Conservation (phyloP, 2,888 invertebrate species). For the Chymomyza amoena region DNA sequence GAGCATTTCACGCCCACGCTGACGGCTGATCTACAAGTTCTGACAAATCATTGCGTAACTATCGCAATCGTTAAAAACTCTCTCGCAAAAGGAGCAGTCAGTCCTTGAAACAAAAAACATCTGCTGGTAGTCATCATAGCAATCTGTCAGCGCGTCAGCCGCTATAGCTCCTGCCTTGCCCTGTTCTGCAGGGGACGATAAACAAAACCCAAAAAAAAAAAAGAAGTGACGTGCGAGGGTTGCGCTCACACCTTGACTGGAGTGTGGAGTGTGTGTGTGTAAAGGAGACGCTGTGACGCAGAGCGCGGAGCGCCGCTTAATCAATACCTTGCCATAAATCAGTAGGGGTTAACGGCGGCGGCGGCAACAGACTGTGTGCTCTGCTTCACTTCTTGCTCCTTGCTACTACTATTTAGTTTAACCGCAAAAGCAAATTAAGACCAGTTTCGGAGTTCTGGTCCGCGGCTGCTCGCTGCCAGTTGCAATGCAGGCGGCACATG, state of each 20-base stretch:
- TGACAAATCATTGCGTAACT: conserved; percentile 67
- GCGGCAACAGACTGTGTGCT: conserved; percentile 2
- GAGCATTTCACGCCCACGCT: conserved; percentile 28
- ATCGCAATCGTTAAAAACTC: conserved; percentile 26
- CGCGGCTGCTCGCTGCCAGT: neutral
- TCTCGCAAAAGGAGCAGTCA: neutral
- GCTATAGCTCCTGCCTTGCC: neutral
- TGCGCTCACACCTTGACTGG: conserved; percentile 48
- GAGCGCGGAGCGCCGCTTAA: conserved; percentile 21
- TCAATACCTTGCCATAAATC: conserved; percentile 63
- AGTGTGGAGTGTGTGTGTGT: no score
- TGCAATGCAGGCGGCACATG: conserved; percentile 35
- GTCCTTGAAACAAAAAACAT: conserved; percentile 35
- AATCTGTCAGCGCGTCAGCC: conserved; percentile 25
- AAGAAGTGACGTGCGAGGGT: conserved; percentile 36
- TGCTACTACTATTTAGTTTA: conserved; percentile 4
- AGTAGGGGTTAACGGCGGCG: conserved; percentile 36
- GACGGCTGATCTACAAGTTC: conserved; percentile 28
- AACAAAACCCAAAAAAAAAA: conserved; percentile 10
- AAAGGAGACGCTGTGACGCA: neutral
- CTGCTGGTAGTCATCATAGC: conserved; percentile 29
- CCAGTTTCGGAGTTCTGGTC: conserved; percentile 32
- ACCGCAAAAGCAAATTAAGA: conserved; percentile 55
- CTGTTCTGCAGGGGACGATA: conserved; percentile 45
- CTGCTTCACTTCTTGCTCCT: neutral